phyloP scores from a whole-genome alignment of 2,113 vertebrate genomes.

The Vombatus ursinus region DNA sequence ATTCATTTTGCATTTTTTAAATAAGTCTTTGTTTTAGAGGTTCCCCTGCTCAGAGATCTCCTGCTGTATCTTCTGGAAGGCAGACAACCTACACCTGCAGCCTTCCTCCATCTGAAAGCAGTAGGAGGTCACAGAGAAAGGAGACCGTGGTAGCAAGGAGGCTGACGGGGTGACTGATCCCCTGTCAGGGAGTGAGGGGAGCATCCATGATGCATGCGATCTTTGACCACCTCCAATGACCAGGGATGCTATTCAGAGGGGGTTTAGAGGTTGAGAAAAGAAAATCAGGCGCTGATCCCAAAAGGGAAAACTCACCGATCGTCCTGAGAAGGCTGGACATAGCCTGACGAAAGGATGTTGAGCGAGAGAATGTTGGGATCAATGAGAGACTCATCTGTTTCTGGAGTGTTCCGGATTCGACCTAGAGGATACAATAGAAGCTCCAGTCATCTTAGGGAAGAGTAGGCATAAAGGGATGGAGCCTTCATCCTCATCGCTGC shows the following conservation, averaged over 20 bases:
- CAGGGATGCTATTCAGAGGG: not conserved
- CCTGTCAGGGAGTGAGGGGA: not conserved
- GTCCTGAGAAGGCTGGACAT: slow-evolving; percentile 91
- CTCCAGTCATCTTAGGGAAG: fast-evolving
- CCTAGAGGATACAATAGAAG: slow-evolving; percentile 79
- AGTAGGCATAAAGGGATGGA: not conserved
- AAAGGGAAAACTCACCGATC: slow-evolving; percentile 88
- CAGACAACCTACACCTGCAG: not conserved
- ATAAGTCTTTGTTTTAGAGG: not conserved
- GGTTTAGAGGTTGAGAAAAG: not conserved
- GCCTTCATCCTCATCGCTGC: not conserved
- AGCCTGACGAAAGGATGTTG: slow-evolving; percentile 94
- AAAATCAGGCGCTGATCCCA: fast-evolving
- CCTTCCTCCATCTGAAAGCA: not conserved
- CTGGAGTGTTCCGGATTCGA: slow-evolving; percentile 94
- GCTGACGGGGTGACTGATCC: not conserved
- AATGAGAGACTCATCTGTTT: slow-evolving; percentile 93
- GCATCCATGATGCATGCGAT: not conserved
- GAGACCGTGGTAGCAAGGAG: not conserved
- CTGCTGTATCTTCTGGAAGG: not conserved
- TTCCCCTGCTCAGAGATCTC: not conserved
- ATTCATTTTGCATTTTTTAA: not conserved
- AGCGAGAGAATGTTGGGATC: slow-evolving; percentile 98
- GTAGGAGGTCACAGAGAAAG: not conserved
- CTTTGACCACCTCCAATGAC: not conserved